Evolutionary conservation across 1,140 invertebrate genomes (phyloP).

Genomic region (Cryptotermes secundus): DNA sequence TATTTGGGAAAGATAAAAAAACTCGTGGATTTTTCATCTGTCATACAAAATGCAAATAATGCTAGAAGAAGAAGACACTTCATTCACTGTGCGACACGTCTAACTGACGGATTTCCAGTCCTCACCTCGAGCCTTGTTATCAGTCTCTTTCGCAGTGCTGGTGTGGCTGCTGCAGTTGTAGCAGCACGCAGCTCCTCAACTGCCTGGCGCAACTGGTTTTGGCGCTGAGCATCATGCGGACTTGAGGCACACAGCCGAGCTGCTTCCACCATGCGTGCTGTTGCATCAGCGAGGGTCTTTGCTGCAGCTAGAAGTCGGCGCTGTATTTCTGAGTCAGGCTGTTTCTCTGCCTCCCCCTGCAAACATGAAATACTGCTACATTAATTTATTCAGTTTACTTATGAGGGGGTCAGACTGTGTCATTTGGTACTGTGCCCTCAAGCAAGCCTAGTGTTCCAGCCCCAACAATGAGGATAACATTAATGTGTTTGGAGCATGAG

Average conservation of each 20-base stretch:
- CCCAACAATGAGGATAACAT: too few relatives aligned
- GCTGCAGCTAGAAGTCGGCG: slow-evolving; percentile 86
- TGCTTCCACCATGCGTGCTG: slow-evolving; percentile 93
- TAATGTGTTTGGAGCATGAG: too few relatives aligned
- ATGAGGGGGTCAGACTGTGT: too few relatives aligned
- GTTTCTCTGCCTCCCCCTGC: slow-evolving; percentile 81
- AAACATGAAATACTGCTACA: slow-evolving; percentile 27
- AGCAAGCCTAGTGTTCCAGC: too few relatives aligned
- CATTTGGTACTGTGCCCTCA: too few relatives aligned
- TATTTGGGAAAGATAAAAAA: too few relatives aligned
- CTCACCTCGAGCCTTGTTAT: slow-evolving; percentile 70
- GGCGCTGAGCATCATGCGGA: slow-evolving; percentile 80
- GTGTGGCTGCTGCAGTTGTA: slow-evolving; percentile 79
- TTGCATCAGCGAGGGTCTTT: slow-evolving; percentile 92
- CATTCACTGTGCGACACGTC: too few relatives aligned
- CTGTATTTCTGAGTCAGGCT: slow-evolving; percentile 87
- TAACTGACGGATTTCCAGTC: too few relatives aligned
- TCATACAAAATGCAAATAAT: too few relatives aligned
- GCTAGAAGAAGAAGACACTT: too few relatives aligned
- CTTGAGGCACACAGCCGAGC: slow-evolving; percentile 86
- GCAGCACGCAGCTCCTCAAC: slow-evolving; percentile 90
- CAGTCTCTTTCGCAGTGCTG: slow-evolving; percentile 74
- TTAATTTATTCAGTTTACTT: neutral
- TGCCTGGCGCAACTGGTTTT: slow-evolving; percentile 79
- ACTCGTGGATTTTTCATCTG: too few relatives aligned